phyloP scores from a whole-genome alignment of 2,888 invertebrate species.

The Cyclophora punctaria region DNA sequence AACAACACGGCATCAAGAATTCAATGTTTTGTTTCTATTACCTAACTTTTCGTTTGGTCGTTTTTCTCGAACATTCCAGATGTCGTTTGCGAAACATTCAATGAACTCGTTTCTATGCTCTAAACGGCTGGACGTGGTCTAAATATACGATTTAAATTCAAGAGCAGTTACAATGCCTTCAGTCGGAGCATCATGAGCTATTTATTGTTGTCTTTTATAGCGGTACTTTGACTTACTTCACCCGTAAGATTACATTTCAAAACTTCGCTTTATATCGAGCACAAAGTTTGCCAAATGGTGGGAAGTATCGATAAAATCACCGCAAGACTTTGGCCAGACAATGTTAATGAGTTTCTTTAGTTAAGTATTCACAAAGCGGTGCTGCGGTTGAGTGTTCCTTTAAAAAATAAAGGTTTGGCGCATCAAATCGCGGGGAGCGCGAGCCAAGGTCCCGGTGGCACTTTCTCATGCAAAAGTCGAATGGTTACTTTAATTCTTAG shows the following conservation, averaged over 20 bases:
- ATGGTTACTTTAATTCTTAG: slow-evolving; percentile 74
- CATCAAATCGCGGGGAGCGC: slow-evolving; percentile 58
- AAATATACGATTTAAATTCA: slow-evolving; percentile 70
- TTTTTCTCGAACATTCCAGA: slow-evolving; percentile 59
- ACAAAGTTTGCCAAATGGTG: slow-evolving; percentile 25
- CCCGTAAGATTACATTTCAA: slow-evolving; percentile 22
- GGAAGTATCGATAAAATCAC: slow-evolving; percentile 35
- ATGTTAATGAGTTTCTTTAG: slow-evolving; percentile 62
- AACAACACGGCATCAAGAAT: slow-evolving; percentile 32
- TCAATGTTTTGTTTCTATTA: slow-evolving; percentile 55
- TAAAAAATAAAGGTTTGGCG: slow-evolving; percentile 50
- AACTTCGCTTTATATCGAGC: slow-evolving; percentile 9
- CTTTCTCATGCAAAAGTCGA: slow-evolving; percentile 75
- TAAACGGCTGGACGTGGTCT: slow-evolving; percentile 57
- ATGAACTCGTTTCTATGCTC: slow-evolving; percentile 68
- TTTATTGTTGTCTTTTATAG: slow-evolving; percentile 53
- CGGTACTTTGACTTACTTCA: slow-evolving; percentile 43
- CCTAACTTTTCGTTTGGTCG: slow-evolving; percentile 48
- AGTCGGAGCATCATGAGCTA: slow-evolving; percentile 49
- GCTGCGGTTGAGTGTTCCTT: slow-evolving; percentile 45
- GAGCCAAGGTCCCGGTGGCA: slow-evolving; percentile 58
- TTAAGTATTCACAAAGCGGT: slow-evolving; percentile 59
- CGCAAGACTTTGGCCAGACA: slow-evolving; percentile 39
- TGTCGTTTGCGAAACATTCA: slow-evolving; percentile 58
- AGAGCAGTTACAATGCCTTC: slow-evolving; percentile 53